Evolutionary conservation across 2,888 invertebrate genomes (phyloP).

Genomic region (Leptopilina syphax): DNA sequence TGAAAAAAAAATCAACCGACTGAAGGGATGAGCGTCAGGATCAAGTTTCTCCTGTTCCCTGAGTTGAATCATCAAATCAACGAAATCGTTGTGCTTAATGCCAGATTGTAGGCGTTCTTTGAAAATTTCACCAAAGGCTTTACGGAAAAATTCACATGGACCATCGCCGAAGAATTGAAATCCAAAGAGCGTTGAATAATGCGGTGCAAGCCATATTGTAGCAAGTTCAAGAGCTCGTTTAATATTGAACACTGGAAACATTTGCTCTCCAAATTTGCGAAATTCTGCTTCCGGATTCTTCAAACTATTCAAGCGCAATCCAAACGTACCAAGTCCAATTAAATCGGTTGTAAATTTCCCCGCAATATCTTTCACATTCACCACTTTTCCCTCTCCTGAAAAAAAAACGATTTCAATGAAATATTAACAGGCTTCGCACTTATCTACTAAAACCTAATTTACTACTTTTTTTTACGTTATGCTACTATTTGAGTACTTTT

Average conservation of each 20-base stretch:
- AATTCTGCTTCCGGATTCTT: constrained; percentile 5
- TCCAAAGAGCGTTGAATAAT: not conserved
- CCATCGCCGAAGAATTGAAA: not conserved
- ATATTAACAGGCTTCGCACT: too few species aligned
- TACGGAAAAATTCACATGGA: not conserved
- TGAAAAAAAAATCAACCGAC: not conserved
- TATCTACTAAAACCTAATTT: too few species aligned
- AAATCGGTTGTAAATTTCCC: constrained; percentile 21
- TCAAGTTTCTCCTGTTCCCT: not conserved
- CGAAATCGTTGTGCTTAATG: constrained; percentile 9
- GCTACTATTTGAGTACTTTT: too few species aligned
- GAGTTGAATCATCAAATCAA: constrained; percentile 15
- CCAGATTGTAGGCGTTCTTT: not conserved
- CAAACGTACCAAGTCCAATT: constrained; percentile 14
- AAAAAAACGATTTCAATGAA: not conserved
- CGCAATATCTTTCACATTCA: constrained; percentile 5
- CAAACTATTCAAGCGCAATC: constrained; percentile 5
- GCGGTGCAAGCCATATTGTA: not conserved
- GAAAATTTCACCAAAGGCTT: not conserved
- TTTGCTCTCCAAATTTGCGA: not conserved
- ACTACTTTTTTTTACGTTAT: too few species aligned
- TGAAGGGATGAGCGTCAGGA: not conserved
- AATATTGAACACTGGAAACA: not conserved
- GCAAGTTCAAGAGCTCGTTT: constrained; percentile 9
- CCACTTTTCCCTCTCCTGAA: not conserved